Evolutionary conservation across 2,797 vertebrate species (phyloP), one percentile per base, ranked within the genome.

Genomic region (Valencia hispanica): DNA sequence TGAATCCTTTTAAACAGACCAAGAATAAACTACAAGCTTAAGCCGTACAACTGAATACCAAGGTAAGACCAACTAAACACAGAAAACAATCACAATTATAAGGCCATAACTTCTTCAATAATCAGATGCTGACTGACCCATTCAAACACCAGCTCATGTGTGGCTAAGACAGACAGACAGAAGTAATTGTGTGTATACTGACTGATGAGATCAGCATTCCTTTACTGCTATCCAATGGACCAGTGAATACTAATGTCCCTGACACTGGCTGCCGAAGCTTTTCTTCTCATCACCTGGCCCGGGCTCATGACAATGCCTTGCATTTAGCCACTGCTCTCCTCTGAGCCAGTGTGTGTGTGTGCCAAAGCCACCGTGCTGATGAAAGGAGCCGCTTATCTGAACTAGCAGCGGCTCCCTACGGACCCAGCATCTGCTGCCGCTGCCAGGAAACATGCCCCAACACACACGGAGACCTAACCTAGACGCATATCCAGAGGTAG

Each of bases 241-340:
- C 43, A 1, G 34, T 65, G 83, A 87, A 91, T 80, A 87, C 83
- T 77, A 68, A 84, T 81, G 86, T 87, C 51, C 86, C 79, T 17
- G 68, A 78, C 63, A 76, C 71, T 51, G 78, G 78, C 78, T 74
- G 75, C 79, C 72, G 47, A 76, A 79, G 79, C 66, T 83, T n/a
- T 86, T 84, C 79, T 66, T 88, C 77, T 83, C 80, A 77, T 92
- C 91, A 91, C 91, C 91, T 94, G 91, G 87, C n/a, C 78, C 27
- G 1, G 71, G n/a, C 79, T 43, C 50, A 79, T 70, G 72, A 92
- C 79, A 89, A 87, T 72, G 80, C 66, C 65, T 55, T 25, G 68
- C 82, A 89, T 92, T 91, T 82, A 89, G 57, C 71, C 80, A 68
- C 82, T 43, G 68, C 87, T 77, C 73, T 86, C 74, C 70, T 70